These are phyloP conservation scores for Spatula versicolor DNA, from an alignment of 2,797 vertebrate genomes.

Conservation along the genomic window DNA sequence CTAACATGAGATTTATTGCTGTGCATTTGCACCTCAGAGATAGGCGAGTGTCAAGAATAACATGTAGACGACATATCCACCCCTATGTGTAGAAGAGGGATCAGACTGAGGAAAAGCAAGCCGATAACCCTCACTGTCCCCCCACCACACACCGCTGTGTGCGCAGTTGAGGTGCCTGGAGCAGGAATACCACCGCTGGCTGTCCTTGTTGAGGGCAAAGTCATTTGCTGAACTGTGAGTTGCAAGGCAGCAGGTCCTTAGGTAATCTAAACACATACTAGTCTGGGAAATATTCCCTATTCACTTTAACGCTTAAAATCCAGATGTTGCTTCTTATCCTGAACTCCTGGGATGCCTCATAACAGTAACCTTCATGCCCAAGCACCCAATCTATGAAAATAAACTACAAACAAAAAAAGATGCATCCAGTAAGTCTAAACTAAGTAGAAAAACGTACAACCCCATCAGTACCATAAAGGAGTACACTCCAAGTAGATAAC, in stretches of 20 bases:
- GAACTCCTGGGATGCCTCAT: background rate
- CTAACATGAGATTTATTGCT: background rate
- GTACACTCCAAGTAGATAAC: background rate
- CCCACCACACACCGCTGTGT: fast-evolving
- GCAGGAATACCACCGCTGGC: background rate
- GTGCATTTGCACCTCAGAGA: background rate
- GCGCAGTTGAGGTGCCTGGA: background rate
- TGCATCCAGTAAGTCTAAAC: background rate
- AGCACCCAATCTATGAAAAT: background rate
- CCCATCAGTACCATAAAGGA: background rate
- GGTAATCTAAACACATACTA: background rate
- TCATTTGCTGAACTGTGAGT: background rate
- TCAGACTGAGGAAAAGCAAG: background rate
- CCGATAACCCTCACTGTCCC: background rate
- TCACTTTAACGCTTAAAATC: background rate
- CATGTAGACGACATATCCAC: background rate
- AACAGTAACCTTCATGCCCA: background rate
- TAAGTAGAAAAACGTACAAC: background rate
- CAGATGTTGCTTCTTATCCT: background rate
- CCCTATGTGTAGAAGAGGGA: background rate
- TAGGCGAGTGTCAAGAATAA: background rate
- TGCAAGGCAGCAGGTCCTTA: background rate
- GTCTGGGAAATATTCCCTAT: background rate
- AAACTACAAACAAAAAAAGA: background rate
- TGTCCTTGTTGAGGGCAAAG: background rate